Evolutionary conservation across 2,113 vertebrate genomes (phyloP), one percentile per base, ranked within the genome.

Genomic region (Prietella phreatophila): DNA sequence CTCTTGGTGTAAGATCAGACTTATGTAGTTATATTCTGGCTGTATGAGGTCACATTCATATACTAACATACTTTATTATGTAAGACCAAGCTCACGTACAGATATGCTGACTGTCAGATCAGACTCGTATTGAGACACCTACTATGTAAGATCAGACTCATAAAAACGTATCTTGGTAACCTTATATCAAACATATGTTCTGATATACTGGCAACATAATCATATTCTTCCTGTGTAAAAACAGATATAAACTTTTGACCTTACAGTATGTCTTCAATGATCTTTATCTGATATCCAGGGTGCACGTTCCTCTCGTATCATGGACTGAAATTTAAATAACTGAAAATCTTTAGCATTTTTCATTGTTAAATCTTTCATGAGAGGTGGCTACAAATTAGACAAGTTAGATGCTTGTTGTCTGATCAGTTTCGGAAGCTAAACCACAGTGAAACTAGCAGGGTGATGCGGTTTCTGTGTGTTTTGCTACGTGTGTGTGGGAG

Each of bases 391-490:
- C 8, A 73, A 73, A 39, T 39, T 39, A 39, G 5, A 39, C 69
- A 39, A 20, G 67, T 50, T 50, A 15, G 22, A 50, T 27, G 25
- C 75, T 27, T 27, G 4, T 76, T 50, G 20, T 78, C 25, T 53
- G 36, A 63, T 47, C 20, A 63, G 11, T 9, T 9, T 25, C 2
- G 1, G 33, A 67, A 47, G 42, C 58, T 36, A 30, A 76, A 81
- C 67, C 85, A 61, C 84, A 85, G 83, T 85, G 33, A 71, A 55
- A 53, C 33, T 33, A 33, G 60, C 4, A 36, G 36, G 22, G 27
- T 60, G 60, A 53, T 85, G 69, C 79, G 61, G 50, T 22, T 83
- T 80, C 27, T 82, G 11, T 81, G 20, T 58, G 30, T 81, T 58
- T 33, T 22, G 33, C 36, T 79, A 50, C 9, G 25, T 30, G 56